Percentiles rank a stretch among this genome's conserved stretches.
Evolutionary conservation across 2,797 vertebrate species (phyloP).

Genomic region (Hipposideros larvatus): DNA sequence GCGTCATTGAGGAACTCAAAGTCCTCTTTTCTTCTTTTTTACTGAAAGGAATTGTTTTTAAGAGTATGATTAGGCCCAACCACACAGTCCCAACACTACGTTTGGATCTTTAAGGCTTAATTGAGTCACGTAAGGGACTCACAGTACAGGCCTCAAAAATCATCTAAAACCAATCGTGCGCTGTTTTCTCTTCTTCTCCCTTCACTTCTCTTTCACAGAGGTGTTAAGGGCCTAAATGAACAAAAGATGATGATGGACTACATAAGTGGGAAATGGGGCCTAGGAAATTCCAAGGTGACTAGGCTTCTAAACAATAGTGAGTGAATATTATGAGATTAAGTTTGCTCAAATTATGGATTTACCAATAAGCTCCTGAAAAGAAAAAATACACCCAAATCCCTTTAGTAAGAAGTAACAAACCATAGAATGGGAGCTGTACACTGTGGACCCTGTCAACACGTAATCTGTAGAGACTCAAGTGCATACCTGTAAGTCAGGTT

Average conservation of each 20-base stretch:
- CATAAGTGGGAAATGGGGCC: not conserved
- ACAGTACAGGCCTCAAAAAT: not conserved
- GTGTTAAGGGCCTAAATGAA: not conserved
- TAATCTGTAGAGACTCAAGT: not conserved
- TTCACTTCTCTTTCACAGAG: not conserved
- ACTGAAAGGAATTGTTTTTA: not conserved
- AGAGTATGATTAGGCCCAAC: not conserved
- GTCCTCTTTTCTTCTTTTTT: not conserved
- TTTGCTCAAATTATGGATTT: not conserved
- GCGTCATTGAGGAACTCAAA: not conserved
- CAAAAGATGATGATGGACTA: not conserved
- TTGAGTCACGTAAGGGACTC: not conserved
- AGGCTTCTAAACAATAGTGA: not conserved
- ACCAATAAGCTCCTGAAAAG: not conserved
- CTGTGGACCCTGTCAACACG: not conserved
- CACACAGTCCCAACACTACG: not conserved
- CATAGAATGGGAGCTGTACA: not conserved
- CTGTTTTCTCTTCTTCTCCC: not conserved
- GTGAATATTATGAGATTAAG: not conserved
- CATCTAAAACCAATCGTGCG: not conserved
- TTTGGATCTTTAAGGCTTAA: not conserved
- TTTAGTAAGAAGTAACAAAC: not conserved
- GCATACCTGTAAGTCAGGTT: not conserved
- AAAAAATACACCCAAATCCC: not conserved
- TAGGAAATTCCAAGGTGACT: constrained; percentile 22